Base-by-base conservation (phyloP, 2,113 vertebrate genomes). In the Donacobius atricapilla region DNA sequence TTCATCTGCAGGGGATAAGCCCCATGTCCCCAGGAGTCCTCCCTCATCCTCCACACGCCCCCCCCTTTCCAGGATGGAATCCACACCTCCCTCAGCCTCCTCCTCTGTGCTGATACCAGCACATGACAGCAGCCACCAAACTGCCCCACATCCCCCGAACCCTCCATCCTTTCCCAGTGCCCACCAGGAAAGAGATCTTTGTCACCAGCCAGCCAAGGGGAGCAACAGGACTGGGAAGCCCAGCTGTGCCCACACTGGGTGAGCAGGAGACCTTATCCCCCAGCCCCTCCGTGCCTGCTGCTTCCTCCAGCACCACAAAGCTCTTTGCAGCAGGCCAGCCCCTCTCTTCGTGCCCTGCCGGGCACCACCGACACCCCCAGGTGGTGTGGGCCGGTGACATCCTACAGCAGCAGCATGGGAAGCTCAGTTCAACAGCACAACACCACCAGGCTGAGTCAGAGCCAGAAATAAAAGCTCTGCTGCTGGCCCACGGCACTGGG, bases 351-450 rank as follows among this genome's bases (percentile, higher is more conserved):
- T 24, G 39, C 27, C 61, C 78, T 33, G 64, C 10, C 0, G 1
- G 19, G 51, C 37, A 37, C 19, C 45, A 21, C 37, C 30, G 87
- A 39, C 77, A 66, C 4, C 24, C 37, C 48, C 35, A 4, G 44
- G 58, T 17, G 24, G 35, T 1, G 0, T 3, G 45, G n/a, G 37
- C 25, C 0, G 0, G 6, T 50, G 44, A 33, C 44, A 45, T 23
- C 68, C 44, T 54, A 33, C 1, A 6, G 70, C 58, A 83, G 58
- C 18, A 7, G 28, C 0, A 0, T 4, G 30, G 23, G 60, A 54
- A 30, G 19, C 65, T 45, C 75, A 48, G 45, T 14, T 5, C 27
- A 27, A 11, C 48, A 17, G 25, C 54, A 16, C 28, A 11, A 5
- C 53, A 13, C 9, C 10, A 3, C 40, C 28, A 31, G 23, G 42